phyloP scores from a whole-genome alignment of 1,140 invertebrate genomes.

The Wasmannia auropunctata region DNA sequence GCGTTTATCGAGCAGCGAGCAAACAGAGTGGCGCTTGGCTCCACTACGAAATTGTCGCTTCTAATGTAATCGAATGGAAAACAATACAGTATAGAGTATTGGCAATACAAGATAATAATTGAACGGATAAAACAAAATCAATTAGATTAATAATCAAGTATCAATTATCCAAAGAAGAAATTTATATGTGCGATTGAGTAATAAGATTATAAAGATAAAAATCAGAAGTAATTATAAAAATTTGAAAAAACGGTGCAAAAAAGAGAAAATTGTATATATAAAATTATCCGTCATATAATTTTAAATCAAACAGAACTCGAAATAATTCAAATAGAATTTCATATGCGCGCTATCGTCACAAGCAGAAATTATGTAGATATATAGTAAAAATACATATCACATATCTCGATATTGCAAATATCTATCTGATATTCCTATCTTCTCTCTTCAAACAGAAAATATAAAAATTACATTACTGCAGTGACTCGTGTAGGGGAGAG shows the following conservation, averaged over 20 bases:
- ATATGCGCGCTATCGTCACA: neutral
- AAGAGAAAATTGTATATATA: neutral
- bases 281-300: neutral
- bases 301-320: neutral
- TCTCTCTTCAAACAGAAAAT: neutral
- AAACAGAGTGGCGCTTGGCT: neutral
- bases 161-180: no score
- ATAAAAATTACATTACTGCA: neutral
- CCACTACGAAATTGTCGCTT: conserved; percentile 6
- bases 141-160: neutral
- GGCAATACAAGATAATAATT: neutral
- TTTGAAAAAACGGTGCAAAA: neutral
- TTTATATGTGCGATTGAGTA: neutral
- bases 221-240: neutral
- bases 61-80: conserved; percentile 32
- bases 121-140: neutral
- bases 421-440: neutral
- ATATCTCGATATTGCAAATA: neutral
- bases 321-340: neutral
- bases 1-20: conserved; percentile 38
- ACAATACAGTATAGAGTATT: neutral
- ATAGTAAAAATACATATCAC: neutral
- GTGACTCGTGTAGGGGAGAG: neutral
- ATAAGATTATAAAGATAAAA: neutral
- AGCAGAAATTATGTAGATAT: neutral